These are phyloP conservation scores for Notodonta dromedarius DNA, from an alignment of 2,888 invertebrate genomes.

Conservation along the genomic window DNA sequence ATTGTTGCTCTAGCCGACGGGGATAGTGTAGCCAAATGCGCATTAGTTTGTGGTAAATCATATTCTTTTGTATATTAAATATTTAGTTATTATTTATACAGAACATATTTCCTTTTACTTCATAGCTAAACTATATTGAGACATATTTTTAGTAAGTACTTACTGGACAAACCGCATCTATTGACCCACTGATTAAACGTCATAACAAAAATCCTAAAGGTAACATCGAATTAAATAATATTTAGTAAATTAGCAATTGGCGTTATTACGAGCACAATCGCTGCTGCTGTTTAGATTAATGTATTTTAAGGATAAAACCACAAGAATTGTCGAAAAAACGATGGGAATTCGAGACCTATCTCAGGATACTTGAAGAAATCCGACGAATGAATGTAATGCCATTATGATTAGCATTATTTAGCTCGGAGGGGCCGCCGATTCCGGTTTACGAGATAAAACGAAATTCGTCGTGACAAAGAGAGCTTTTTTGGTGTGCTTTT, in stretches of 20 bases:
- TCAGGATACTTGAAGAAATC: constrained; percentile 77
- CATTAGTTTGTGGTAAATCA: constrained; percentile 42
- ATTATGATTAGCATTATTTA: constrained; percentile 83
- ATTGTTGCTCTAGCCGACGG: constrained; percentile 67
- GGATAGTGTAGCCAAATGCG: constrained; percentile 71
- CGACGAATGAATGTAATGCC: constrained; percentile 80
- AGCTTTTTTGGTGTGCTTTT: constrained; percentile 66
- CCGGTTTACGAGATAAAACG: constrained; percentile 80
- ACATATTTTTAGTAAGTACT: too few relatives aligned
- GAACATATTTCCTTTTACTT: too few relatives aligned
- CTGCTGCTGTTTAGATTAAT: constrained; percentile 63
- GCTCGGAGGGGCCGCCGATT: constrained; percentile 73
- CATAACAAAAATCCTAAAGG: too few relatives aligned
- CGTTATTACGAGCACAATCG: constrained; percentile 55
- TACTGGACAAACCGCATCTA: too few relatives aligned
- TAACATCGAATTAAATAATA: background rate
- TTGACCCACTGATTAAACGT: too few relatives aligned
- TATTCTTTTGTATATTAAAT: constrained; percentile 17
- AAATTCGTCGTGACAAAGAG: constrained; percentile 75
- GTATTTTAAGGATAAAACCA: constrained; percentile 68
- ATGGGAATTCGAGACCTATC: constrained; percentile 64
- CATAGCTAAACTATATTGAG: too few relatives aligned
- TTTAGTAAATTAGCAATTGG: constrained; percentile 50
- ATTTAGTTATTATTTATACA: background rate
- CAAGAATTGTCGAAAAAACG: constrained; percentile 61